These are phyloP conservation scores for Anolis carolinensis DNA, from an alignment of 2,113 vertebrate species.

Conservation along the genomic window DNA sequence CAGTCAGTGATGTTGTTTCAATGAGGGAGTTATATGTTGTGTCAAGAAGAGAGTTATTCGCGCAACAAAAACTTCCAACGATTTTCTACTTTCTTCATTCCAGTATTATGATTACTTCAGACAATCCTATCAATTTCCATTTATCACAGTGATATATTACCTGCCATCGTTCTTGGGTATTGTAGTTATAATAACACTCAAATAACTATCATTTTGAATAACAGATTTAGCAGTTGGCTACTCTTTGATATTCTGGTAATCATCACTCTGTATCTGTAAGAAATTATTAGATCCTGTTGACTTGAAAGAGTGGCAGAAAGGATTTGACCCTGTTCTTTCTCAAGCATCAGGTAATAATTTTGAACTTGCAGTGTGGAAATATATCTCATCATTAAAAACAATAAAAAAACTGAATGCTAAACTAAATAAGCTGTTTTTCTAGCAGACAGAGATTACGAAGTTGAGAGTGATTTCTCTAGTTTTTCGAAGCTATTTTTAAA, in stretches of 20 bases:
- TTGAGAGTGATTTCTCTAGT: background rate
- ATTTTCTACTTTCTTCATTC: background rate
- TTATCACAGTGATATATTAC: constrained; percentile 3
- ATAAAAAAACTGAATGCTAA: background rate
- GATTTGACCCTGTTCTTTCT: background rate
- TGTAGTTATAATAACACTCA: background rate
- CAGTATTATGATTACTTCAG: background rate
- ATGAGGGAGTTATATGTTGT: background rate
- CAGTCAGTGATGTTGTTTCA: background rate
- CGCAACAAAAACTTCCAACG: background rate
- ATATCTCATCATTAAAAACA: background rate
- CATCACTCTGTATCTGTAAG: background rate
- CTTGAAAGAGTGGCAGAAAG: background rate
- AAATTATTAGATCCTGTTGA: background rate
- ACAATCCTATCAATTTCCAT: constrained; percentile 14
- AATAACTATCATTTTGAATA: constrained; percentile 18
- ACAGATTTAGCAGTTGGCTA: constrained; percentile 8
- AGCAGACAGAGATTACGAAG: background rate
- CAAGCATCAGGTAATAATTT: background rate
- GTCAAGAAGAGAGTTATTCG: background rate
- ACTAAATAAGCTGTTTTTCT: background rate
- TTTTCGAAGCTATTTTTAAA: background rate
- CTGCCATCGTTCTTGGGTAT: constrained; percentile 3
- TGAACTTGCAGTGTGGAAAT: background rate
- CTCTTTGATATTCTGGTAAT: constrained; percentile 15